Evolutionary conservation across 2,797 vertebrate species (phyloP).

Genomic region (Trichosurus vulpecula): DNA sequence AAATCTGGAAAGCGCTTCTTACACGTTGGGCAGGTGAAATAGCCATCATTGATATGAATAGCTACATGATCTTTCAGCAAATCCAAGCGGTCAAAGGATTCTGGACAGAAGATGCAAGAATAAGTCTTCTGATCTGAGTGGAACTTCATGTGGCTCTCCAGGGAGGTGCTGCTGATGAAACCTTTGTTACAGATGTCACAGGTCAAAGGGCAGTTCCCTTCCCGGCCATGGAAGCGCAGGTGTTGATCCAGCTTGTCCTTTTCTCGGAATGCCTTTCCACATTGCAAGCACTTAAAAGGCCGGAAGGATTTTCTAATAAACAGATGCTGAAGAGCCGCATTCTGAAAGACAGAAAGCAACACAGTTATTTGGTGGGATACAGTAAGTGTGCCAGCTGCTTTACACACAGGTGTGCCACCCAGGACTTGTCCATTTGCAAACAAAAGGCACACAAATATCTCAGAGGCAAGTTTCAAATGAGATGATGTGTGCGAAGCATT

Average conservation of each 20-base stretch:
- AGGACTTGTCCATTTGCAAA: neutral
- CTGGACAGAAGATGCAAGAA: constrained; percentile 95
- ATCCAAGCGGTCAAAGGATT: constrained; percentile 95
- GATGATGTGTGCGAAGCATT: neutral
- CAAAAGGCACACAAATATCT: neutral
- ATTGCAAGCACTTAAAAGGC: constrained; percentile 97
- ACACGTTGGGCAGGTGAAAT: constrained; percentile 96
- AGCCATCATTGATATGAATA: constrained; percentile 93
- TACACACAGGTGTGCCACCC: neutral
- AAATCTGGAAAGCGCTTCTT: constrained; percentile 97
- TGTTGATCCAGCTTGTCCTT: constrained; percentile 98
- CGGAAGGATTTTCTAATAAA: constrained; percentile 98
- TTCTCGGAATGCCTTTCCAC: constrained; percentile 97
- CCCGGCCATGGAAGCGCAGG: constrained; percentile 93
- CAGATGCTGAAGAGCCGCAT: constrained; percentile 96
- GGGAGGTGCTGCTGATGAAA: constrained; percentile 90
- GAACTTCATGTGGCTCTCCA: constrained; percentile 95
- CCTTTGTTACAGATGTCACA: constrained; percentile 98
- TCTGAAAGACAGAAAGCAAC: constrained; percentile 86
- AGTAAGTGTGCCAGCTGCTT: neutral
- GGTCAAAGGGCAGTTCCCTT: constrained; percentile 91
- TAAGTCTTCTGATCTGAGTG: constrained; percentile 96
- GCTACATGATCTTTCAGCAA: constrained; percentile 96
- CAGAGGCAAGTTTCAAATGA: neutral
- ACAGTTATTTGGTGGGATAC: neutral